Base-by-base conservation (phyloP, 1,140 invertebrate genomes). In the Steinernema feltiae region DNA sequence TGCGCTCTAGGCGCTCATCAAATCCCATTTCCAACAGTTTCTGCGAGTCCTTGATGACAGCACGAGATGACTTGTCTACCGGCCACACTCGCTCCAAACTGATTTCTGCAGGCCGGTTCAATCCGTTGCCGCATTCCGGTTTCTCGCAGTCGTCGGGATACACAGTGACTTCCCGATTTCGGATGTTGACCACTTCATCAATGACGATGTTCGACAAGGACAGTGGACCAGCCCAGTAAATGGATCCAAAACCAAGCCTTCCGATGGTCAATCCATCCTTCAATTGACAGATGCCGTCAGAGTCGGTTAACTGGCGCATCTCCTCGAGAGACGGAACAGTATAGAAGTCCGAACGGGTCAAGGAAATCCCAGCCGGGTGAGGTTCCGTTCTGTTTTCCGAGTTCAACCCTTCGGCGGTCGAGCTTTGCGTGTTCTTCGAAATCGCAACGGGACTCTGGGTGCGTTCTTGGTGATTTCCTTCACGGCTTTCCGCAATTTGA, bases 71-170 rank as follows among this genome's bases (percentile, higher is more conserved):
- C 88, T 95, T 96, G 86, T 97, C 93, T 21, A 91, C 88, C 0
- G 97, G 96, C 93, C 94, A 99, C 1, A 99, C 93, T 80, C 92
- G 90, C 86, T 98, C 94, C 35, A 99, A 87, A 0, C 94, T 97
- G 21, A 91, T 92, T 86, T 97, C 92, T 1, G 97, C 96, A 35
- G 91, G 91, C 29, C 93, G 90, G 88, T 99, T 99, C 1, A 99
- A 87, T 0, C 93, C 95, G 73, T 91, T 87, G 0, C 95, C 95
- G 3, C 93, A 87, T 0, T 92, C 90, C 18, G 94, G 91, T 80
- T 92, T 92, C 17, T 88, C 87, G 1, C 88, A 86, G 81, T 91
- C 91, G 84, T 91, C 90, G 7, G 90, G 90, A 83, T 91, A 91
- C 0, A 91, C 89, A 32, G 87, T 88, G 1, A 91, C 88, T 84